Evolutionary conservation across 2,113 vertebrate species (phyloP), one percentile per base, ranked within the genome.

Genomic region (Oxygymnocypris stewartii): DNA sequence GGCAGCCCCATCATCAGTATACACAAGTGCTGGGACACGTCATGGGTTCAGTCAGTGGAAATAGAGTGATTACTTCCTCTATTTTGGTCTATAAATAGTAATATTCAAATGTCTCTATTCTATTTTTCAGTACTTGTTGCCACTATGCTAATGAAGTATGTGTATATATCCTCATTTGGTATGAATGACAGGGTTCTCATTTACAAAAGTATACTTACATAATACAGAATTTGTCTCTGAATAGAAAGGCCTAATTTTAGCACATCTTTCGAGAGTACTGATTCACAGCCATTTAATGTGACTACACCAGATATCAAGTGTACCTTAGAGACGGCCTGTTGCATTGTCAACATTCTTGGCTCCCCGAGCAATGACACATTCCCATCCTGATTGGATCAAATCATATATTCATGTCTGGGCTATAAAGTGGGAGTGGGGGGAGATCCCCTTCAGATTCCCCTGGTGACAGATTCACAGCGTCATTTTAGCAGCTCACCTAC

Each of bases 31-130:
- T 65, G 25, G 20, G 20, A 76, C 69, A 87, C 88, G 67, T 89
- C 88, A 89, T 80, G 84, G n/a, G 51, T 78, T 74, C 81, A 84
- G 67, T 37, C 85, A n/a, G 87, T 88, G 84, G 86, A 87, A 87
- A 81, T 57, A 65, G 28, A 69, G 75, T 81, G 69, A 73, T 71
- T 88, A 85, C 85, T 89, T 89, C 88, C 89, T 90, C 89, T 88
- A 76, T 88, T 87, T 89, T 77, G 51, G 59, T 69, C 88, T 90
- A 87, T 88, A 88, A 85, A 90, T 87, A 87, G 87, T 85, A 9
- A 75, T 87, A 90, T 88, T 90, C 87, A 90, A 88, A 88, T 88
- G 75, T 74, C 75, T 88, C 49, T 75, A 80, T 87, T 88, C 84
- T 88, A 83, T 83, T 83, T 88, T 88, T 87, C 85, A 86, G 82